Evolutionary conservation across 2,113 vertebrate species (phyloP), one percentile per base, ranked within the genome.

Genomic region (Limnothrissa miodon): DNA sequence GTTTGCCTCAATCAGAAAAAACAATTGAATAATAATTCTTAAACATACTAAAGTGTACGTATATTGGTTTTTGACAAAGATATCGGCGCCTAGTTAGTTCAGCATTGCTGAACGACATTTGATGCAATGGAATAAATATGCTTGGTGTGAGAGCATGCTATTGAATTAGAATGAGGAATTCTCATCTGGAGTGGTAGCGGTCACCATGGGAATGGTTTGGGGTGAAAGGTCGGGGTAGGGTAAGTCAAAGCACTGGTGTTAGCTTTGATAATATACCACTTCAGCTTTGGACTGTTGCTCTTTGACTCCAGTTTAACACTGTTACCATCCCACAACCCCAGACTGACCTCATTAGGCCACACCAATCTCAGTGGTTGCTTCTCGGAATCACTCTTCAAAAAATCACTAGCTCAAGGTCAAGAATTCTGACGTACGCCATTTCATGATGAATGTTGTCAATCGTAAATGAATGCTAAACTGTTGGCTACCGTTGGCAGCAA

Each of bases 211-310:
- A 70, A 70, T 70, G 8, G 62, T 36, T 36, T 33, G 66, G 66
- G 66, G 11, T 36, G 29, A 36, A 15, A 74, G 29, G 13, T 74
- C 66, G 19, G 11, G 66, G 66, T 13, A 13, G 33, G 29, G 25
- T 19, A 4, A 36, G 36, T 33, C 13, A 36, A 15, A 33, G 66
- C 13, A 74, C 2, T 70, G 62, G 25, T 10, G 25, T 70, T 70
- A 33, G 62, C 62, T 70, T 70, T 70, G 62, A 70, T 70, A 29
- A 74, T 74, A 17, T 74, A 74, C 85, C 81, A 45, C 46, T 85
- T 85, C 86, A 84, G 78, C 78, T 80, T 88, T 83, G 48, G 29
- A 9, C 25, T 66, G 21, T 19, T 56, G 51, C 51, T 23, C 51
- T 56, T 56, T 56, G 59, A 33, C 66, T 74, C 66, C 25, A 33